Evolutionary conservation across 2,797 vertebrate species (phyloP), one percentile per base, ranked within the genome.

Genomic region (Chlorospingus semifuscus): DNA sequence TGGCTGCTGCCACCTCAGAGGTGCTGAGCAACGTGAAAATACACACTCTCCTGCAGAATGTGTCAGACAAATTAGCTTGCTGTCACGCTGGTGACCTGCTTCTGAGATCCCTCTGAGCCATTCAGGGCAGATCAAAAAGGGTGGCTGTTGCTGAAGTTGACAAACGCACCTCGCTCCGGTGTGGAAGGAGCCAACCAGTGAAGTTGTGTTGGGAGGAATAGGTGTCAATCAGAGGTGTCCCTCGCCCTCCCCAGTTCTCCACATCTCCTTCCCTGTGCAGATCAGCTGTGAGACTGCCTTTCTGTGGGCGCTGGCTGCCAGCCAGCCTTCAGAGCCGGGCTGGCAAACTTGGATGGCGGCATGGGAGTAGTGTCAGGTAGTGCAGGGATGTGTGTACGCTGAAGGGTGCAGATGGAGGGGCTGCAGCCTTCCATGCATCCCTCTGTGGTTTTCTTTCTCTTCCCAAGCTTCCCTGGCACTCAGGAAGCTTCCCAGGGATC

Each of bases 81-180:
- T 59, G 26, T 61, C 36, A 8, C 0, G 0, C 30, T 80, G 64
- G 34, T 69, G 53, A 53, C 4, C 32, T 63, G 21, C 63, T 53
- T 70, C 36, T 9, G 6, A 56, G 46, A 42, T 72, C 47, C 34
- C 34, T 34, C 50, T 65, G 74, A 65, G 72, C 13, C 1, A 22
- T 30, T 42, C 10, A 3, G 46, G 16, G 18, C 14, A 46, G 71
- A 18, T 56, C 41, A 55, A 64, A 68, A 26, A 59, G n/a, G 4
- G 18, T 52, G 63, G 53, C 29, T 81, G 15, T 49, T 46, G 60
- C 49, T 65, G 10, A 34, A 30, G n/a, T 52, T 49, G 56, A 34
- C 41, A 74, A 75, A 72, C 9, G 3, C 39, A 21, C 32, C 55
- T 76, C 0, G 0, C 46, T 63, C 71, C 15, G 0, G 24, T 9